Base-by-base conservation (phyloP, 2,888 invertebrate genomes). In the Napeogenes sylphis region DNA sequence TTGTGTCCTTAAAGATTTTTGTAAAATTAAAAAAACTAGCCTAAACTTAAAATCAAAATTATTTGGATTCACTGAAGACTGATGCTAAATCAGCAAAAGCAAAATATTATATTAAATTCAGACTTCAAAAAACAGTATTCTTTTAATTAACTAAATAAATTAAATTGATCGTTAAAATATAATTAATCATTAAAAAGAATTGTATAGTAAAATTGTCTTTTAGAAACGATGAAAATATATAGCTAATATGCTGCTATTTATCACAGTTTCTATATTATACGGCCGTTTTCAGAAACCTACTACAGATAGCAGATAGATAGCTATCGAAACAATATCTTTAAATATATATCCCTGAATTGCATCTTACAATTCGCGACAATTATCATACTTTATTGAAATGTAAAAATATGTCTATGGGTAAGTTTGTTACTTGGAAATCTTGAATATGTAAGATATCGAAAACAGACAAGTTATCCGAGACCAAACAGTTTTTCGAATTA, bases 211-310 rank as follows among this genome's bases (percentile, higher is more conserved):
- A 8, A 35, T 55, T 51, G 58, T 58, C 58, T 58, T 58, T 58
- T 4, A 10, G 51, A 51, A 51, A 62, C 58, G 13, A 58, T 58
- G 14, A 30, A 53, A 58, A 53, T 53, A 58, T 58, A 53, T 58
- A 53, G 58, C 45, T 58, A 42, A 53, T 42, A 58, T 38, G 58
- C 58, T 58, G 53, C 53, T 58, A 54, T 45, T 46, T 62, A 62
- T 62, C 62, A 62, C 62, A 62, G 62, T 62, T 46, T 58, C 58
- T 54, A 53, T 53, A n/a, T 47, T 57, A 10, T 35, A 8, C 42
- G 42, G 46, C 21, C n/a, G 45, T 55, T 59, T 46, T 42, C 13
- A 45, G 13, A 30, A 59, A n/a, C 14, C 45, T 42, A 42, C 42
- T 42, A 12, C 5, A 42, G 8, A 42, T 42, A 42, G 42, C 42